Conservation (phyloP, 37 sponge, comb jelly and placozoan genomes). For the Corticium candelabrum region DNA sequence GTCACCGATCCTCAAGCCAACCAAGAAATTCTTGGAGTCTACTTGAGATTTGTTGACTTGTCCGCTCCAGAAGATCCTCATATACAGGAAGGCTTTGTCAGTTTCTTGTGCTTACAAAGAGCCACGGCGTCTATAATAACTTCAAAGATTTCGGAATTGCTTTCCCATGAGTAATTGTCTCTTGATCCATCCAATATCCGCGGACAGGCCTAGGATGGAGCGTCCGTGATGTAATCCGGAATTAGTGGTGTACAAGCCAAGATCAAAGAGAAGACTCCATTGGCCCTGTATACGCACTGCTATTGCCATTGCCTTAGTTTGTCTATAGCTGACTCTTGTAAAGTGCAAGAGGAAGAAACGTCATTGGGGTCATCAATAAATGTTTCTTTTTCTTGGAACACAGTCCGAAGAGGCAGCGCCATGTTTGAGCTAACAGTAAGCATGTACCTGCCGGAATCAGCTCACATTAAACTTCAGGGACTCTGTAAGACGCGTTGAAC, state of each 20-base stretch:
- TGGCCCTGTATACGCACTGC: slow-evolving; percentile 11
- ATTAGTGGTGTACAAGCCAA: background rate
- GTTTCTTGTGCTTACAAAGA: slow-evolving; percentile 28
- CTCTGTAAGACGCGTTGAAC: slow-evolving; percentile 49
- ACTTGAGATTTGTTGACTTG: slow-evolving; percentile 37
- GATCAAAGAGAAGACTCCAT: background rate
- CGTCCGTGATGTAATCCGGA: background rate
- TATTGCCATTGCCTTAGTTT: slow-evolving; percentile 37
- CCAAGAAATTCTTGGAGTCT: slow-evolving; percentile 25
- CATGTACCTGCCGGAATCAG: slow-evolving; percentile 11
- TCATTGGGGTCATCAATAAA: slow-evolving; percentile 32
- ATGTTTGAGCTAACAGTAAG: slow-evolving; percentile 20
- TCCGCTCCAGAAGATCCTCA: slow-evolving; percentile 47
- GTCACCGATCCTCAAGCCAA: slow-evolving; percentile 31
- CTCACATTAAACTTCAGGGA: slow-evolving; percentile 27
- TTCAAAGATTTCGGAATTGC: background rate
- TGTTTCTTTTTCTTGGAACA: slow-evolving; percentile 16
- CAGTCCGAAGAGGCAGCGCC: slow-evolving; percentile 37
- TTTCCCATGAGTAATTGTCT: background rate
- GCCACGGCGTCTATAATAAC: slow-evolving; percentile 30
- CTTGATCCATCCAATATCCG: background rate
- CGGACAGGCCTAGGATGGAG: slow-evolving; percentile 1
- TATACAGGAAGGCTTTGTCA: slow-evolving; percentile 32
- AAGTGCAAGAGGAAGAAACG: slow-evolving; percentile 22
- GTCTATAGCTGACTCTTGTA: slow-evolving; percentile 27